Base-by-base conservation (phyloP, 2,113 vertebrate genomes). In the Eptesicus fuscus region DNA sequence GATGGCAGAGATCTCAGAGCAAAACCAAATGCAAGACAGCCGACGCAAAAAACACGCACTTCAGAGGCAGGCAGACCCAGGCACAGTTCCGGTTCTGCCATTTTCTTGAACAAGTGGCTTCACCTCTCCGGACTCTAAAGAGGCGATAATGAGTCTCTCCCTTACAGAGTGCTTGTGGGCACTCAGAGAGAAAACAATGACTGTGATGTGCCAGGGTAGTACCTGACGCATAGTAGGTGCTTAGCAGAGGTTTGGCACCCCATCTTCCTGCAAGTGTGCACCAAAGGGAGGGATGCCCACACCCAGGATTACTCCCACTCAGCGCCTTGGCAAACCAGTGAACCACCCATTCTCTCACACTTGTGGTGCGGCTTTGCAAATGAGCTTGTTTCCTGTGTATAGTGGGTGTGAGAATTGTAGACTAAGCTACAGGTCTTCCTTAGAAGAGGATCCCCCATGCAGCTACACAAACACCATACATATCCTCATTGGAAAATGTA, bases 341-440 rank as follows among this genome's bases (percentile, higher is more conserved):
- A 80, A n/a, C 88, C 30, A 0, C 79, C 89, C 70, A 42, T 71
- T 69, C 83, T 77, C 53, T 93, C 88, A 94, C 56, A 44, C 84
- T 92, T 93, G 61, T 51, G 67, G 67, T 95, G 86, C n/a, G 37
- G 88, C 82, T 97, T 96, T 83, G 90, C 87, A 84, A 92, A 96
- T 18, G 9, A 89, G 51, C 40, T 92, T 88, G 70, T 73, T 97
- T 97, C 95, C 96, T 95, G 96, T 93, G 42, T 51, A n/a, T 35
- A 23, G 69, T 65, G 10, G n/a, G 90, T 92, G 90, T 96, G 95
- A 92, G 78, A 96, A 95, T 74, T 93, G 73, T 83, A 82, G 88
- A 40, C 35, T 42, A 56, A 40, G 32, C 53, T 69, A 35, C 44
- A 77, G 74, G 9, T 89, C 79, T 74, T 0, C 49, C 18, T 37